A percentile compares a stretch with the other conserved stretches of the same genome.
These are phyloP conservation scores for Nettapus auritus DNA, from an alignment of 2,113 vertebrate genomes.

Conservation along the genomic window DNA sequence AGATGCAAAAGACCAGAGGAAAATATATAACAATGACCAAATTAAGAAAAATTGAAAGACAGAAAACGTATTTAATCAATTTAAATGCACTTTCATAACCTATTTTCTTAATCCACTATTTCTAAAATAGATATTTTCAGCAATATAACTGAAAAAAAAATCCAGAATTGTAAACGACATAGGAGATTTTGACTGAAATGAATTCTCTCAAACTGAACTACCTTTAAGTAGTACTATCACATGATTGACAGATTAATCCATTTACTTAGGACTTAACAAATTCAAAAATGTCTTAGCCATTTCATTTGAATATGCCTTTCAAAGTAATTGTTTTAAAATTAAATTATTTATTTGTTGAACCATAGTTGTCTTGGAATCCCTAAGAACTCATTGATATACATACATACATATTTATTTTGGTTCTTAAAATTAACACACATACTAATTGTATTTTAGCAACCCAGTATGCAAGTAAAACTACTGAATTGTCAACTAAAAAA, in stretches of 20 bases:
- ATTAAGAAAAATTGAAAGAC: not conserved
- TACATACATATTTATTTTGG: not conserved
- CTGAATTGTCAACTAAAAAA: constrained; percentile 35
- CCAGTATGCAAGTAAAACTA: constrained; percentile 43
- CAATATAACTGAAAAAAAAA: not conserved
- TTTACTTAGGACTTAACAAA: not conserved
- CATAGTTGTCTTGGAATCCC: not conserved
- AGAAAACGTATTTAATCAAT: not conserved
- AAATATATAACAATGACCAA: not conserved
- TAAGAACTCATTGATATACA: not conserved
- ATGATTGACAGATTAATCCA: not conserved
- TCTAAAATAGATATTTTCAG: not conserved
- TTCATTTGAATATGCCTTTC: not conserved
- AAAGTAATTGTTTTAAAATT: not conserved
- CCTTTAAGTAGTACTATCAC: not conserved
- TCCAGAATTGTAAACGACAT: not conserved
- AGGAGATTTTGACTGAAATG: not conserved
- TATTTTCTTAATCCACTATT: not conserved
- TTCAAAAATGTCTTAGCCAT: not conserved
- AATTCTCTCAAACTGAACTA: not conserved
- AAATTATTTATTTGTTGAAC: not conserved
- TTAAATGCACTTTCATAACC: not conserved
- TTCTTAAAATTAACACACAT: constrained; percentile 9
- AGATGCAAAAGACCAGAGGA: not conserved
- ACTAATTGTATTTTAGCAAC: constrained; percentile 47